Conservation (phyloP, 2,888 invertebrate genomes). For the Graphium colonna region DNA sequence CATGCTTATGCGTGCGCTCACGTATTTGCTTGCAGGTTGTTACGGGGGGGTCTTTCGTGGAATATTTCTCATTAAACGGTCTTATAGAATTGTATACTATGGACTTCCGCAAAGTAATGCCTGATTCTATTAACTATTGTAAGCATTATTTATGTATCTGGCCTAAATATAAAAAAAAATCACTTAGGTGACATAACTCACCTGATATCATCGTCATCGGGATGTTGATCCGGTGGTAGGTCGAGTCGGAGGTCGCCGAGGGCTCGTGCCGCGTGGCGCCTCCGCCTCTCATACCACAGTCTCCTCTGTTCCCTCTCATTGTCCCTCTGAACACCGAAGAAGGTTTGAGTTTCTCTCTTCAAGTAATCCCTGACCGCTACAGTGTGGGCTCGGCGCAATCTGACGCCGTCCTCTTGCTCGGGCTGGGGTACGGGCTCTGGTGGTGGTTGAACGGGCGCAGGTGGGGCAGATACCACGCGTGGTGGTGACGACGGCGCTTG, state of each 20-base stretch:
- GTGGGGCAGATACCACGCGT: conserved; percentile 55
- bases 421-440: conserved; percentile 58
- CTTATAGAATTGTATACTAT: no score
- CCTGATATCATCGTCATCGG: conserved; percentile 80
- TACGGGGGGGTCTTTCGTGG: no score
- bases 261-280: conserved; percentile 87
- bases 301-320: conserved; percentile 86
- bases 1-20: no score
- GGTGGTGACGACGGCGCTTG: conserved; percentile 72
- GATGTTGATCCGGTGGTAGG: conserved; percentile 80
- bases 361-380: conserved; percentile 82
- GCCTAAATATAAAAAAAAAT: neutral
- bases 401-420: conserved; percentile 65
- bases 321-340: conserved; percentile 91
- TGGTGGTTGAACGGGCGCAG: conserved; percentile 44
- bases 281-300: conserved; percentile 89
- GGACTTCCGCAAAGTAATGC: no score
- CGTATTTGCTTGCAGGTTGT: no score
- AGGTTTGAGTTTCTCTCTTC: conserved; percentile 89
- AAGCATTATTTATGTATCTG: no score
- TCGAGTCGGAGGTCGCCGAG: conserved; percentile 81
- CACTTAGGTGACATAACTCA: no score
- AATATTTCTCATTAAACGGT: no score
- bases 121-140: no score
- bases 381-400: conserved; percentile 66